Evolutionary conservation across 2,888 invertebrate genomes (phyloP).

Genomic region (Diabrotica balteata): DNA sequence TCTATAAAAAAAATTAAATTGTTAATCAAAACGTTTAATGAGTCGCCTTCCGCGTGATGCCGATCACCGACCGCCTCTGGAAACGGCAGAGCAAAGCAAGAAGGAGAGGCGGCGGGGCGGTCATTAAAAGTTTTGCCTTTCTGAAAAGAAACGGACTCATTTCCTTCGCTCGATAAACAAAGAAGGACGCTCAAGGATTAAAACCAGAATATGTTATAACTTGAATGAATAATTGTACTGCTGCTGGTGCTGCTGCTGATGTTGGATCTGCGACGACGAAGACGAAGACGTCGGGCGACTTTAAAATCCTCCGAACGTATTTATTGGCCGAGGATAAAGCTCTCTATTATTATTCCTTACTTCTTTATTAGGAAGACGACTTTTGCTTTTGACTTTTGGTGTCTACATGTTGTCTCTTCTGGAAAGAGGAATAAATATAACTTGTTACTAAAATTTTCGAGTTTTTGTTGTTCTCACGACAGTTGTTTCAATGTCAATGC

Average conservation of each 20-base stretch:
- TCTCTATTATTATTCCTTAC: conserved; percentile 57
- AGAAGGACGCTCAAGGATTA: conserved; percentile 55
- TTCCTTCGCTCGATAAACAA: conserved; percentile 57
- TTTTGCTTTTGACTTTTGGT: conserved; percentile 42
- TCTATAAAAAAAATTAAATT: too few species aligned
- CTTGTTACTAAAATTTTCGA: too few species aligned
- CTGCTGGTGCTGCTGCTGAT: conserved; percentile 12
- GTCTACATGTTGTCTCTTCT: not conserved
- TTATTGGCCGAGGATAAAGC: conserved; percentile 55
- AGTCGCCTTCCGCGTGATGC: too few species aligned
- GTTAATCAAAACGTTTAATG: too few species aligned
- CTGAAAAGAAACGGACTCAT: conserved; percentile 59
- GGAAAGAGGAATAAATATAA: too few species aligned
- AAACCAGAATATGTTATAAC: conserved; percentile 61
- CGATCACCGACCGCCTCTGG: conserved; percentile 10
- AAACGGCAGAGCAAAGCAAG: conserved; percentile 21
- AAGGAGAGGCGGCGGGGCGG: conserved; percentile 43
- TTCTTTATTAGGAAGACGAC: conserved; percentile 6
- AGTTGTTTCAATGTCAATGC: too few species aligned
- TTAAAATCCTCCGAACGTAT: conserved; percentile 59
- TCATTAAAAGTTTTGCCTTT: conserved; percentile 61
- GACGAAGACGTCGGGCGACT: conserved; percentile 54
- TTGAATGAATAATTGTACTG: conserved; percentile 61
- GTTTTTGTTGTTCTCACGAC: too few species aligned
- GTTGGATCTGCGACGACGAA: not conserved